Evolutionary conservation across 2,113 vertebrate genomes (phyloP).

Genomic region (Esox niger): DNA sequence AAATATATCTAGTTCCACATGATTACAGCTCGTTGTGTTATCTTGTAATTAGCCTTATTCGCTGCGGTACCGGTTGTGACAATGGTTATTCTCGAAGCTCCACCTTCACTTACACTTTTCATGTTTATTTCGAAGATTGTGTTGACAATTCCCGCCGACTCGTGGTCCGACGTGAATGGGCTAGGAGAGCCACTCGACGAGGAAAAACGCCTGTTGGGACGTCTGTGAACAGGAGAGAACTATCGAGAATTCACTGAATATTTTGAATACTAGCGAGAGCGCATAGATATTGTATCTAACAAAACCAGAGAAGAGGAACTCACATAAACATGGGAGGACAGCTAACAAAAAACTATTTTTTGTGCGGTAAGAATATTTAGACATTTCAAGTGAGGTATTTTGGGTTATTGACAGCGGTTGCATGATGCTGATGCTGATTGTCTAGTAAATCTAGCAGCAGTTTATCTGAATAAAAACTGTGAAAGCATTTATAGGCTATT

Average conservation of each 20-base stretch:
- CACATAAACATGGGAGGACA: constrained; percentile 85
- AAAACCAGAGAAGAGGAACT: constrained; percentile 57
- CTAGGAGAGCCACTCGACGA: constrained; percentile 11
- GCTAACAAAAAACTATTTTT: constrained; percentile 78
- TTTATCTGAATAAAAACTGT: too few relatives aligned
- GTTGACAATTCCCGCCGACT: neutral
- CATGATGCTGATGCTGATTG: neutral
- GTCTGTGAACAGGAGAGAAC: neutral
- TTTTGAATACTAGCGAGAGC: constrained; percentile 43
- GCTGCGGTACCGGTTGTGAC: constrained; percentile 36
- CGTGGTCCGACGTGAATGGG: constrained; percentile 28
- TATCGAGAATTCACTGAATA: constrained; percentile 2
- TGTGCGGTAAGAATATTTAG: constrained; percentile 78
- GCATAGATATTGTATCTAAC: constrained; percentile 34
- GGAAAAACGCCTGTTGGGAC: constrained; percentile 13
- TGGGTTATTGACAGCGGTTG: neutral
- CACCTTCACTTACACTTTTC: constrained; percentile 63
- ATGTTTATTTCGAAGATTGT: constrained; percentile 59
- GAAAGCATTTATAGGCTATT: too few relatives aligned
- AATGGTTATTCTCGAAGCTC: constrained; percentile 40
- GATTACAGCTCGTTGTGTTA: too few relatives aligned
- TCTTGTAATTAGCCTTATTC: neutral
- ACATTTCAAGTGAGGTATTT: neutral
- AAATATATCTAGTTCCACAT: too few relatives aligned
- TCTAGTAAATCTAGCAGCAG: too few relatives aligned